A percentile compares a stretch with the other conserved stretches of the same genome.
phyloP scores from a whole-genome alignment of 2,888 invertebrate genomes.

The Tolmerus cingulatus region DNA sequence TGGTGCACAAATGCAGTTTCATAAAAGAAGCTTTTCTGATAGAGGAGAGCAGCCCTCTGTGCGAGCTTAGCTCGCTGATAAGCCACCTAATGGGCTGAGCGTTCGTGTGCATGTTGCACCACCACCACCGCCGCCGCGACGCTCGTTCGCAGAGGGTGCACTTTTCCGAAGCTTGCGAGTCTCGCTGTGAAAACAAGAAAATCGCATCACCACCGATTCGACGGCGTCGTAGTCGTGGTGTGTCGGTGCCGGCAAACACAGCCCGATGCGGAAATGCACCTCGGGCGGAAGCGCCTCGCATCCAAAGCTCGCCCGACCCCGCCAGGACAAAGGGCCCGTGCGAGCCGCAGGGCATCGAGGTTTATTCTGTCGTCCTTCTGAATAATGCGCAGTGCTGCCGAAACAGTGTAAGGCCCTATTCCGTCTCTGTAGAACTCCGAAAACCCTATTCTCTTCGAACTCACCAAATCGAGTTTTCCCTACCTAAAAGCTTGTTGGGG shows the following conservation, averaged over 20 bases:
- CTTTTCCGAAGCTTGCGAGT: neutral
- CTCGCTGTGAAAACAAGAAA: neutral
- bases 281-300: neutral
- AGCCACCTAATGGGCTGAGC: conserved; percentile 1
- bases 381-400: conserved; percentile 13
- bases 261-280: conserved; percentile 5
- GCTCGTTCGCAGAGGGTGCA: neutral
- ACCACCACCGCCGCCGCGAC: neutral
- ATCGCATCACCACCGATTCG: neutral
- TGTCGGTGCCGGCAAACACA: conserved; percentile 1
- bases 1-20: conserved; percentile 28
- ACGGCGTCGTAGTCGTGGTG: neutral
- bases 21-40: conserved; percentile 34
- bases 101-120: neutral
- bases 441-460: conserved; percentile 7
- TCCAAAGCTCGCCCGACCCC: neutral
- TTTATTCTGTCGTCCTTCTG: neutral
- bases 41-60: conserved; percentile 10
- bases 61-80: conserved; percentile 16
- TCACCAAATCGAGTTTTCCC: neutral
- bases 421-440: neutral
- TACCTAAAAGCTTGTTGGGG: neutral
- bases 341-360: neutral
- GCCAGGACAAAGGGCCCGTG: neutral
- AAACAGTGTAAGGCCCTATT: neutral